These are phyloP conservation scores for Avahi laniger DNA, from an alignment of 2,797 vertebrate genomes.

Conservation along the genomic window DNA sequence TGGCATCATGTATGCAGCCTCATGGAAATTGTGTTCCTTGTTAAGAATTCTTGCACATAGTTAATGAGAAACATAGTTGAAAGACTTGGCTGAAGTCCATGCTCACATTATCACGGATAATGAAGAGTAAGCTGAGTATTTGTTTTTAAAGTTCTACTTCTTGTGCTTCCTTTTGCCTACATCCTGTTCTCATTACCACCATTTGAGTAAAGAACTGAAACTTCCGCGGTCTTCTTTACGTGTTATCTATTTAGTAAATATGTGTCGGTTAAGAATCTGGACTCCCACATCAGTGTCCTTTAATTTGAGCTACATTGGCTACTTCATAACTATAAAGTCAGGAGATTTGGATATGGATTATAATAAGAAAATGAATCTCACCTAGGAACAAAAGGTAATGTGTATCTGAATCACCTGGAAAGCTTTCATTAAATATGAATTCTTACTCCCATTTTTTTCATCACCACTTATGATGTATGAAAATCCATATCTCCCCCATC, in stretches of 20 bases:
- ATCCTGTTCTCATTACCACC: background rate
- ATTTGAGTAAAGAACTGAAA: background rate
- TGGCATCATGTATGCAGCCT: background rate
- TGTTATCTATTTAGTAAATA: background rate
- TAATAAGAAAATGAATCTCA: background rate
- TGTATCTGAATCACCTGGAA: background rate
- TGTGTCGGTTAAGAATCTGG: background rate
- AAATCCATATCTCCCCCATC: background rate
- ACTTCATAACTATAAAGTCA: background rate
- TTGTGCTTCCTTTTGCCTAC: background rate
- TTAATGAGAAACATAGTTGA: slow-evolving; percentile 4
- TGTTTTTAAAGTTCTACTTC: slow-evolving; percentile 12
- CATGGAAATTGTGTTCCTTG: background rate
- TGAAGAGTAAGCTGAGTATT: background rate
- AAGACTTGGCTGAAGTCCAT: slow-evolving; percentile 7
- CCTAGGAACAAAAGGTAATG: background rate
- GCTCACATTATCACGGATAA: background rate
- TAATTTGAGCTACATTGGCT: background rate
- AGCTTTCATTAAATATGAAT: slow-evolving; percentile 15
- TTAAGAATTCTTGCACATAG: slow-evolving; percentile 25
- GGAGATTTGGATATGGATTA: background rate
- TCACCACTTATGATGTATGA: background rate
- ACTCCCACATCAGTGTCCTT: background rate
- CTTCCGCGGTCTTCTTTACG: background rate
- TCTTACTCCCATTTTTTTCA: background rate